Percentiles rank a stretch among this genome's conserved stretches.
These are phyloP conservation scores for Oncopodura yosiiana DNA, from an alignment of 1,140 invertebrate species.

Conservation along the genomic window DNA sequence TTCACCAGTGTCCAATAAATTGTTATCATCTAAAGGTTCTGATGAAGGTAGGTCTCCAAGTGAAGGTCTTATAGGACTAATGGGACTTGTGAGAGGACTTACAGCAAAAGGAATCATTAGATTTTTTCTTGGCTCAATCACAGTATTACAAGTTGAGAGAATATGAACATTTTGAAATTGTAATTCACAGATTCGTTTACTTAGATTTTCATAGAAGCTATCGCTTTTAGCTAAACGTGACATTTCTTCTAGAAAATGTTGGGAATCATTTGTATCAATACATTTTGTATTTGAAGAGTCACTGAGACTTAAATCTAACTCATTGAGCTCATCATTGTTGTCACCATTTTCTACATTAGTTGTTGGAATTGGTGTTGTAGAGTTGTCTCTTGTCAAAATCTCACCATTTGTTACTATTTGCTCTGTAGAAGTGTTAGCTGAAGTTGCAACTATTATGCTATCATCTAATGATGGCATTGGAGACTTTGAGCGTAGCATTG, in stretches of 20 bases:
- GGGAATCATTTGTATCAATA: conserved; percentile 32
- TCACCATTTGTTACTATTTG: no score
- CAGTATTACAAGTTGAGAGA: conserved; percentile 29
- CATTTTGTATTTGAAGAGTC: conserved; percentile 2
- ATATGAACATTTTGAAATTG: conserved; percentile 34
- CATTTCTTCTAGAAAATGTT: conserved; percentile 34
- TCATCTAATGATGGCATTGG: no score
- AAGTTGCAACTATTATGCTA: no score
- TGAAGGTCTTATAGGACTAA: conserved; percentile 11
- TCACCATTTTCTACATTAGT: no score
- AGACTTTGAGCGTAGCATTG: not conserved
- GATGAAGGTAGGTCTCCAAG: not conserved
- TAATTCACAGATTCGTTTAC: conserved; percentile 31
- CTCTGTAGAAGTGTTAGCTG: no score
- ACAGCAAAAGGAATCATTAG: not conserved
- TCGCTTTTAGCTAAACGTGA: conserved; percentile 29
- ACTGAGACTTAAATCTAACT: no score
- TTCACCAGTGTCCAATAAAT: no score
- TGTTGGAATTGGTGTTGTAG: no score
- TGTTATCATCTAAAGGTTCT: no score
- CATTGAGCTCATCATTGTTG: no score
- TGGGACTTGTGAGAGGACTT: conserved; percentile 25
- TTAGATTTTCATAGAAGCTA: conserved; percentile 32
- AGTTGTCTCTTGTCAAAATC: no score
- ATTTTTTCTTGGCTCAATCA: conserved; percentile 18